Base-by-base conservation (phyloP, 2,113 vertebrate genomes). In the Paedocypris sp. region DNA sequence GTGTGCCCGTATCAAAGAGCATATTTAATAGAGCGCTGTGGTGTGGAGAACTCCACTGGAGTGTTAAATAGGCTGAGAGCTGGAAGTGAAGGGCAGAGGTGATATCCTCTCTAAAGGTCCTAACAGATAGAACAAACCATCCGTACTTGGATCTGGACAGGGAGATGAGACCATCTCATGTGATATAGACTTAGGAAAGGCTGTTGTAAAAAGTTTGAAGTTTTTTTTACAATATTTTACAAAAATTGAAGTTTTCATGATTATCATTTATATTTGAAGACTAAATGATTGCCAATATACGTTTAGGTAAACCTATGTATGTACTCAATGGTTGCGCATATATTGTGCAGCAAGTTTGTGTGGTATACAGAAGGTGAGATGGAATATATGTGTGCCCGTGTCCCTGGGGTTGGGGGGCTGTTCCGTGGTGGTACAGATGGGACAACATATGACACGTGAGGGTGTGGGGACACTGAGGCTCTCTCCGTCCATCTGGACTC, bases 381-480 rank as follows among this genome's bases (percentile, higher is more conserved):
- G 39, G 39, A 58, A 39, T 73, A 11, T 49, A 36, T 75, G 65
- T 22, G 20, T 67, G 51, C 66, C 39, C 59, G 50, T 68, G 46
- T 73, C 77, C 77, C 42, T 73, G 70, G 82, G 83, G 83, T 86
- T 82, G 76, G 71, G 80, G 80, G 80, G 81, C 79, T 76, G 79
- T 79, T 79, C 77, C 78, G 80, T 83, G 79, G 82, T 74, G 58
- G 79, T 83, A 77, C 85, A 86, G 85, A 87, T 87, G 85, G 85
- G 85, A 83, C 78, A 86, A 81, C 83, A 87, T 87, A 87, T 87
- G 85, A 87, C 85, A 84, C 78, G 79, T 80, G 83, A 85, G 82
- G 73, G 73, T 73, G 71, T 53, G 49, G 67, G 75, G 72, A 75
- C 68, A 73, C 72, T 65, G 60, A 65, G 75, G 67, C 68, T 64